Evolutionary conservation across 2,888 invertebrate species (phyloP).

Genomic region (Lepidochrysops patricia): DNA sequence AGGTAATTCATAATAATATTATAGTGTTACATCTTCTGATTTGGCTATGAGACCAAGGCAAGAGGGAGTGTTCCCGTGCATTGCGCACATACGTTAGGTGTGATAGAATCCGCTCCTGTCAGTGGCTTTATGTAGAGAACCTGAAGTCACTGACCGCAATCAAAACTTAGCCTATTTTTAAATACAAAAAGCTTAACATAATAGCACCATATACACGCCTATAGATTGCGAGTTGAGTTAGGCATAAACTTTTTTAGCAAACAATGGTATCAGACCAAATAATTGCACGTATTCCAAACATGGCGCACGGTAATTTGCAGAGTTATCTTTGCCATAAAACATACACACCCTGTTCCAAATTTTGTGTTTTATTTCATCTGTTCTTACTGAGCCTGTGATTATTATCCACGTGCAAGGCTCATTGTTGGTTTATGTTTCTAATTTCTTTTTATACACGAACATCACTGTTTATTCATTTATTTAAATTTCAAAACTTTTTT

Average conservation of each 20-base stretch:
- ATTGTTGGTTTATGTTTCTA: neutral
- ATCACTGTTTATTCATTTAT: too few relatives aligned
- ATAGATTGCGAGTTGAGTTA: neutral
- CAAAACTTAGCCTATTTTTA: neutral
- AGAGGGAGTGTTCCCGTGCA: too few relatives aligned
- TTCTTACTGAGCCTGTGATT: neutral
- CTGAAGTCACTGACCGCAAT: neutral
- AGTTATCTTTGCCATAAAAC: neutral
- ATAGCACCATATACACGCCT: neutral
- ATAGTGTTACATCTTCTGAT: too few relatives aligned
- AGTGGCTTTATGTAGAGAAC: too few relatives aligned
- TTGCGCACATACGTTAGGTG: too few relatives aligned
- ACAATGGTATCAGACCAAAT: conserved; percentile 6
- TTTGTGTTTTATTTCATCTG: neutral
- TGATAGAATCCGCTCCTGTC: too few relatives aligned
- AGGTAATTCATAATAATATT: too few relatives aligned
- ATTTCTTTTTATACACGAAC: neutral
- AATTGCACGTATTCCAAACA: neutral
- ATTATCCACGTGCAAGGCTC: neutral
- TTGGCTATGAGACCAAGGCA: too few relatives aligned
- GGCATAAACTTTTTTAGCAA: neutral
- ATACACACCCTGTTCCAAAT: neutral
- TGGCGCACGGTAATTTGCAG: neutral
- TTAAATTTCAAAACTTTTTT: too few relatives aligned
- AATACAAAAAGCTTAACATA: too few relatives aligned